Evolutionary conservation across 2,888 invertebrate species (phyloP), one percentile per base, ranked within the genome.

Genomic region (Cremastobaeus sp.): DNA sequence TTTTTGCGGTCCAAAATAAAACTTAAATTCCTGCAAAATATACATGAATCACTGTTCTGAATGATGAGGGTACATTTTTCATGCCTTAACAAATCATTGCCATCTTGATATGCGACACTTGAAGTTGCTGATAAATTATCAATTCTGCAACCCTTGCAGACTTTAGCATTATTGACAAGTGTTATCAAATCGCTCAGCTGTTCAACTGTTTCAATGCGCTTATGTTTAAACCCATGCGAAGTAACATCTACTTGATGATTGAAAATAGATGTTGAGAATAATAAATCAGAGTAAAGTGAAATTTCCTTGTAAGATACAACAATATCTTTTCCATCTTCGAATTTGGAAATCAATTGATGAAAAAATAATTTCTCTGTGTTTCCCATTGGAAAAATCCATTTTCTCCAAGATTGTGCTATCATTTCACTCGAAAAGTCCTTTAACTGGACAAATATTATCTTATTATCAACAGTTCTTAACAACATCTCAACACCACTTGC

Each of bases 61-160:
- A 43, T 11, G 21, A 43, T n/a, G 21, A 43, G 21, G 2, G 43
- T 20, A 21, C 43, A 43, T 43, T 43, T 43, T 12, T 43, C 21
- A 21, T 21, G 43, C 11, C 43, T 43, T 1, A 43, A 43, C 21
- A 43, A 43, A 21, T 21, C 1, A 5, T 43, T 25, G 12, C 21
- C 11, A 21, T 43, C 43, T 43, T 11, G 20, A 43, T 43, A 11
- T 43, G 43, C 25, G 11, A 43, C 43, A 43, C 25, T 43, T 11
- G 43, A 21, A 25, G 21, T 21, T 21, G 21, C 12, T 20, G n/a
- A 21, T 3, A 21, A n/a, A 21, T 11, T 21, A 20, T 21, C 3
- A 21, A 11, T 3, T 43, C 11, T 43, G 25, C 43, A 43, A 21
- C 43, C 43, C 21, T 21, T 43, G 12, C 43, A 43, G 12, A 43